Conservation (phyloP, 2,113 vertebrate species). For the human region GRCh38 chr14:30133501-30134000, state of each 20-base stretch:
- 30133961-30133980: not conserved
- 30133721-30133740: not conserved
- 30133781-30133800: not conserved
- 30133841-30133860: not conserved
- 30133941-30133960: not conserved
- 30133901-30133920: not conserved
- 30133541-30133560: not conserved
- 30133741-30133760: not conserved
- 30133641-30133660: constrained; percentile 29
- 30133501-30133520: not conserved
- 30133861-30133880: not conserved
- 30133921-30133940: not conserved
- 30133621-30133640: not conserved
- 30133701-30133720: not conserved
- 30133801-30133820: constrained; percentile 15
- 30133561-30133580: not conserved
- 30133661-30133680: not conserved
- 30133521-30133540: not conserved
- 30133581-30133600: not conserved
- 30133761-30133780: not conserved
- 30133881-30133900: not conserved
- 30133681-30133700: not conserved
- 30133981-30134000: not conserved
- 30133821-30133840: not conserved
- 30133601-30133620: not conserved